Conservation (phyloP, 2,113 vertebrate genomes). For the Columbina picui region DNA sequence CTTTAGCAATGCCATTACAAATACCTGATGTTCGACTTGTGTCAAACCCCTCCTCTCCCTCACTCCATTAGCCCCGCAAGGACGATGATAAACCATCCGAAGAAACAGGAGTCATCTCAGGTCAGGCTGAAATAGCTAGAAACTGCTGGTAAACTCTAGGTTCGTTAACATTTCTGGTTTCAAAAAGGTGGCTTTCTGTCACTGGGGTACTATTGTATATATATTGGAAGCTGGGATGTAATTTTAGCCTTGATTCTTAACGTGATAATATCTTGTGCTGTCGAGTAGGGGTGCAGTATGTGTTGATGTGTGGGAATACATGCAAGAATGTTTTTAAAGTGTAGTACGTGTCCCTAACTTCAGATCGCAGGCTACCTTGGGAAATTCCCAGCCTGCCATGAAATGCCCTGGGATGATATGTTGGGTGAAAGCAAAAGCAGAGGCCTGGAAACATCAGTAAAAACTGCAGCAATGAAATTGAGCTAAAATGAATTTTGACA, state of each 20-base stretch:
- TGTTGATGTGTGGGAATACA: not conserved
- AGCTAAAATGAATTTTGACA: slow-evolving; percentile 45
- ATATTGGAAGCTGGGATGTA: not conserved
- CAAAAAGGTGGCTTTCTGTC: not conserved
- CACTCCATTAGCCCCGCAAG: not conserved
- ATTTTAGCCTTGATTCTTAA: slow-evolving; percentile 2
- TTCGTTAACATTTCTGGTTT: slow-evolving; percentile 3
- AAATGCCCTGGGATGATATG: not conserved
- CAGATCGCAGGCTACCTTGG: not conserved
- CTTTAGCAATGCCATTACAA: not conserved
- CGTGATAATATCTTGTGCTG: not conserved
- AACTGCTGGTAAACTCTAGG: not conserved
- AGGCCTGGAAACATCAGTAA: not conserved
- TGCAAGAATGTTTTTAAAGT: not conserved
- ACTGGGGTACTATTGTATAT: not conserved
- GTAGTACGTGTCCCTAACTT: not conserved
- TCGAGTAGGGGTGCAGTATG: not conserved
- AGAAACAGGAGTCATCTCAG: not conserved
- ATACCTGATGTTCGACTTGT: not conserved
- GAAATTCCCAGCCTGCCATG: not conserved
- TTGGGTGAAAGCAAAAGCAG: not conserved
- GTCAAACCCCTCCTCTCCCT: not conserved
- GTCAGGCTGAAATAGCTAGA: slow-evolving; percentile 1
- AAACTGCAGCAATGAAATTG: not conserved
- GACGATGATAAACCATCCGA: not conserved